A percentile compares a stretch with the other conserved stretches of the same genome.
phyloP scores from a whole-genome alignment of 2,797 vertebrate genomes.

The Phrynocephalus guinanensis region DNA sequence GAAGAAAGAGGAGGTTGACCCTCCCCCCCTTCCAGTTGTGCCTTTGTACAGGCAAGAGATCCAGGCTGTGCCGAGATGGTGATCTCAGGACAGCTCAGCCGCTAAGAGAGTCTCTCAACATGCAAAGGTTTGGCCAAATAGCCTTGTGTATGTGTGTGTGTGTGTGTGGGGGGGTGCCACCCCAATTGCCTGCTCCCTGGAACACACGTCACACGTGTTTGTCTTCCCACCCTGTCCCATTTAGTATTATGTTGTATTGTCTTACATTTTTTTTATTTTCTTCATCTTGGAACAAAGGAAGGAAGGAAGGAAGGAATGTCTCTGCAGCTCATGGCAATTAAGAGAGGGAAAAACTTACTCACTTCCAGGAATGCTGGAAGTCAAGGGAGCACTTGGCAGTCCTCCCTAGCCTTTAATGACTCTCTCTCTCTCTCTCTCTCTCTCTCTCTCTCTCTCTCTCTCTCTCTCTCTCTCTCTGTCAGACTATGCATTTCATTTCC shows the following conservation, averaged over 20 bases:
- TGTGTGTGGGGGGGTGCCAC: not conserved
- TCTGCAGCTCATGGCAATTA: conserved; percentile 12
- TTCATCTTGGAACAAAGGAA: conserved; percentile 30
- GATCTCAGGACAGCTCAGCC: not conserved
- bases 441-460: conserved; percentile 43
- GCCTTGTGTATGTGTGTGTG: not conserved
- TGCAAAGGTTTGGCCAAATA: conserved; percentile 11
- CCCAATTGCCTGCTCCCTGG: not conserved
- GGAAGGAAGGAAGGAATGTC: not conserved
- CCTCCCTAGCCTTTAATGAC: not conserved
- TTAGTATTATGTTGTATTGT: fast-evolving
- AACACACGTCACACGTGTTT: not conserved
- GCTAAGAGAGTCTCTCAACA: fast-evolving
- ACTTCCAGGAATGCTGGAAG: conserved; percentile 61
- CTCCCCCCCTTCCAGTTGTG: not conserved
- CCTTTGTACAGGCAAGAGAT: fast-evolving
- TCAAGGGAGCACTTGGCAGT: conserved; percentile 52
- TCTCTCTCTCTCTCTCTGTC: conserved; percentile 11
- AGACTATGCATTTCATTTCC: not conserved
- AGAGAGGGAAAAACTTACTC: conserved; percentile 54
- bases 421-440: conserved; percentile 33
- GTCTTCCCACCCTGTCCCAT: conserved; percentile 33
- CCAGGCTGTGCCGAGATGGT: fast-evolving
- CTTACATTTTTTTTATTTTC: conserved; percentile 17
- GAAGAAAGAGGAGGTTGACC: conserved; percentile 3